Percentiles rank a stretch among this genome's conserved stretches.
Conservation (phyloP, 2,888 invertebrate species). For the Drosophila atripex region DNA sequence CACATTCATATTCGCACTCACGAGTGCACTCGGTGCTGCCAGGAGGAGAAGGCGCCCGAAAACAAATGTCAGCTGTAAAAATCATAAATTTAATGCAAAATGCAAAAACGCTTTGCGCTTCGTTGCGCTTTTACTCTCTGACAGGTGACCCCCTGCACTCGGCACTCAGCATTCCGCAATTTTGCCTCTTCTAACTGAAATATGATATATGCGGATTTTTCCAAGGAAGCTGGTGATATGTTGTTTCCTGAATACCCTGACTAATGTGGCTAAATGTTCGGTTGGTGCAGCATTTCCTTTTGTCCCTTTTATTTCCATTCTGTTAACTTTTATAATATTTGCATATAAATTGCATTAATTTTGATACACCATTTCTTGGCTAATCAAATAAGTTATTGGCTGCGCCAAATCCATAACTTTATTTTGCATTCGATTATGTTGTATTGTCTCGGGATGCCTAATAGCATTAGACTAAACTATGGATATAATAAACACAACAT, state of each 20-base stretch:
- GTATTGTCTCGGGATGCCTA: slow-evolving; percentile 19
- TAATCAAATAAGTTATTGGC: slow-evolving; percentile 2
- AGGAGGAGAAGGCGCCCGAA: slow-evolving; percentile 62
- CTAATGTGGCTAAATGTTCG: neutral
- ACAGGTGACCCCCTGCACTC: slow-evolving; percentile 58
- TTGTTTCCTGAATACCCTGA: slow-evolving; percentile 26
- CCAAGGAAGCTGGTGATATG: slow-evolving; percentile 4
- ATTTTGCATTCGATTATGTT: neutral
- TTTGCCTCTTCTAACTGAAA: slow-evolving; percentile 28
- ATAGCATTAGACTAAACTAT: slow-evolving; percentile 65
- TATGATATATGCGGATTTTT: slow-evolving; percentile 44
- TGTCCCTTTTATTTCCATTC: neutral
- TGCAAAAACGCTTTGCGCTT: slow-evolving; percentile 78
- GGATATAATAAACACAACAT: slow-evolving; percentile 70
- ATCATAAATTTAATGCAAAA: slow-evolving; percentile 79
- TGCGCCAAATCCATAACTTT: slow-evolving; percentile 22
- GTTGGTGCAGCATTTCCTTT: neutral
- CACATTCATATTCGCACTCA: slow-evolving; percentile 23
- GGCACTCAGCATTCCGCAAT: slow-evolving; percentile 12
- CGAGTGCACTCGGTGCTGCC: slow-evolving; percentile 25
- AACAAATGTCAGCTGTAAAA: slow-evolving; percentile 80
- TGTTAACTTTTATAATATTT: too few species aligned
- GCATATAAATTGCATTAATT: too few species aligned
- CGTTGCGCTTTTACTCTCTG: slow-evolving; percentile 75
- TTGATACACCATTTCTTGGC: neutral